Evolutionary conservation across 2,113 vertebrate genomes (phyloP), one percentile per base, ranked within the genome.

Genomic region (Regulus satrapa): DNA sequence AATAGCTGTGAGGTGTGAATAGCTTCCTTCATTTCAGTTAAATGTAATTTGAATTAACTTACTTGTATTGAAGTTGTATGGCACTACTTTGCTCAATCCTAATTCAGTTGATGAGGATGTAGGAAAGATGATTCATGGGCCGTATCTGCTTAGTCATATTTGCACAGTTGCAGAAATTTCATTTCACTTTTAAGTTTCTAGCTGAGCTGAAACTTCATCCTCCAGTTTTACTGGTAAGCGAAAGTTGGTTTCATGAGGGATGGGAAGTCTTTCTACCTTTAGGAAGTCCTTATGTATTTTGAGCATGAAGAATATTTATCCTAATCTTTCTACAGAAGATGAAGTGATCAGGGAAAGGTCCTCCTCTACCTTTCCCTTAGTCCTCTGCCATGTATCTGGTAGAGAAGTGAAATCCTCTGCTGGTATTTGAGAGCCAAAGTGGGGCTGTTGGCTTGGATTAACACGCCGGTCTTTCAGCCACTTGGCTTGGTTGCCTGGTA

Each of bases 1-100:
- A 97, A 96, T 96, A 88, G 88, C 79, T 84, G 16, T 84, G 91
- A 92, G 64, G 85, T 95, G 95, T 86, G 85, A 96, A 94, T 92
- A 92, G 73, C 76, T 96, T 97, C 95, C 95, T 96, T 97, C 48
- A 86, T 89, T 94, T 91, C 64, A 63, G 59, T 73, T 81, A 77
- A 83, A 67, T 34, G n/a, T 77, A 94, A 95, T 88, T 94, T 92
- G 83, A 77, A 63, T 90, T 96, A 86, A 81, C 59, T 83, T 62
- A 29, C 40, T 80, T 55, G 12, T 71, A 23, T 8, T 26, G 54
- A 38, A 68, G 17, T 59, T 74, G 16, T 18, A 34, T 68, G 23
- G 34, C 10, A 3, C 13, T 58, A 5, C 64, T 80, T 94, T 84
- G 48, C 43, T 74, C 38, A 67, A 67, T 88, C 14, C 4, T 24